Percentiles rank a stretch among this genome's conserved stretches.
Evolutionary conservation across 1,140 invertebrate species (phyloP).

Genomic region (Psilanteris sp.): DNA sequence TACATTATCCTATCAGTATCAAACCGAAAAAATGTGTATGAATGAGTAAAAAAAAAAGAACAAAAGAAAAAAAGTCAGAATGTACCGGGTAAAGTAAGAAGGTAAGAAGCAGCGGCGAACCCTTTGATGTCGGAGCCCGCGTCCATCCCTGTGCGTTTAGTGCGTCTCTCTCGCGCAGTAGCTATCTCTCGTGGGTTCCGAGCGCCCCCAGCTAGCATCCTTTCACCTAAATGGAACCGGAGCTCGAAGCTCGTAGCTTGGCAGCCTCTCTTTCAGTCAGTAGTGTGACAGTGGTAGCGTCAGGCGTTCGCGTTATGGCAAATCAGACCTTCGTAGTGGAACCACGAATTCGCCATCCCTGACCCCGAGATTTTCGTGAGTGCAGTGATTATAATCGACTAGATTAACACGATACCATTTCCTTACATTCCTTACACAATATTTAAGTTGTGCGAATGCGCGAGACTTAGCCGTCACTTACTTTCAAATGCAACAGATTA

Average conservation of each 20-base stretch:
- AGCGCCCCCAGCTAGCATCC: slow-evolving; percentile 63
- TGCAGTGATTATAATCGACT: too few species aligned
- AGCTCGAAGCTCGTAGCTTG: slow-evolving; percentile 58
- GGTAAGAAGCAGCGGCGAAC: too few species aligned
- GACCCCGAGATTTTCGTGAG: slow-evolving; percentile 36
- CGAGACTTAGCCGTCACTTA: slow-evolving; percentile 10
- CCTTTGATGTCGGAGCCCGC: background rate
- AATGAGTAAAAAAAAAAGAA: too few species aligned
- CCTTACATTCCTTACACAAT: background rate
- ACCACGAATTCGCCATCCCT: slow-evolving; percentile 10
- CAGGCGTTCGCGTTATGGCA: slow-evolving; percentile 51
- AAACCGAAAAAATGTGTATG: too few species aligned
- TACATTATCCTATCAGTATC: too few species aligned
- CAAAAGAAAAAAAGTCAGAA: too few species aligned
- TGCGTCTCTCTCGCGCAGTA: slow-evolving; percentile 48
- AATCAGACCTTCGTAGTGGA: slow-evolving; percentile 15
- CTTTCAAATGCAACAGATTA: slow-evolving; percentile 59
- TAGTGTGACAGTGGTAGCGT: slow-evolving; percentile 63
- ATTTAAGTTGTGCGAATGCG: slow-evolving; percentile 14
- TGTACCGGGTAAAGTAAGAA: too few species aligned
- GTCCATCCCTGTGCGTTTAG: slow-evolving; percentile 41
- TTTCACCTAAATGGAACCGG: slow-evolving; percentile 60
- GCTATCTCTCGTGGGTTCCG: slow-evolving; percentile 57
- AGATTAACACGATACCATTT: too few species aligned
- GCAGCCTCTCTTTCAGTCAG: slow-evolving; percentile 62